A percentile compares a stretch with the other conserved stretches of the same genome.
Evolutionary conservation across 2,888 invertebrate species (phyloP).

Genomic region (Cataglyphis albicans): DNA sequence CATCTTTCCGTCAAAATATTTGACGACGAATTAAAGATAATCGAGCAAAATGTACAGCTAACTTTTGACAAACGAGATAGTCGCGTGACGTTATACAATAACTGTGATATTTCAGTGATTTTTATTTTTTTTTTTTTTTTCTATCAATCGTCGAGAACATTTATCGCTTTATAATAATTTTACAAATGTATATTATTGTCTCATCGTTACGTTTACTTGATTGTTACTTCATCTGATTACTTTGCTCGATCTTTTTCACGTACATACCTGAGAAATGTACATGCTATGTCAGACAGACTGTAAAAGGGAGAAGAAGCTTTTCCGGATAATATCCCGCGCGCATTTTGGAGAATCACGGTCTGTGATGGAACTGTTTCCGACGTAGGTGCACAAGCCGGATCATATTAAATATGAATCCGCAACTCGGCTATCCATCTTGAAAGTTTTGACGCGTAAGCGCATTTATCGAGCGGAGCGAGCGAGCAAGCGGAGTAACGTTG

Average conservation of each 20-base stretch:
- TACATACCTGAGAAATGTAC: conserved; percentile 41
- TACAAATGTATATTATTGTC: background rate
- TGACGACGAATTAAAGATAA: conserved; percentile 1
- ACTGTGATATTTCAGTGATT: background rate
- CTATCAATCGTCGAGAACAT: background rate
- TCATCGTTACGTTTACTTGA: background rate
- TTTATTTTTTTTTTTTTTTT: background rate
- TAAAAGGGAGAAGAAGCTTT: conserved; percentile 35
- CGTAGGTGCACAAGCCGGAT: conserved; percentile 44
- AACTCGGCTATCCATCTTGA: conserved; percentile 52
- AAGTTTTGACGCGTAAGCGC: conserved; percentile 54
- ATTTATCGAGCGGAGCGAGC: conserved; percentile 36
- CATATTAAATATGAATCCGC: conserved; percentile 56
- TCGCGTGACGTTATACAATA: background rate
- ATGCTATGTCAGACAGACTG: conserved; percentile 16
- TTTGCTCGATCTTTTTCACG: background rate
- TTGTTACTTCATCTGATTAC: conserved; percentile 1
- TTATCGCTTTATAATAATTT: background rate
- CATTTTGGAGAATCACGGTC: conserved; percentile 48
- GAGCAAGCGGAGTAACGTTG: conserved; percentile 7
- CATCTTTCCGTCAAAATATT: background rate
- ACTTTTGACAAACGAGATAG: background rate
- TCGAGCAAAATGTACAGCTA: background rate
- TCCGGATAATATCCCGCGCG: conserved; percentile 34
- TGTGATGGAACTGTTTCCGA: conserved; percentile 56